Evolutionary conservation across 30 jellyfish, hydroid and myxozoan species (phyloP).

Genomic region (Calvadosia cruxmelitensis): DNA sequence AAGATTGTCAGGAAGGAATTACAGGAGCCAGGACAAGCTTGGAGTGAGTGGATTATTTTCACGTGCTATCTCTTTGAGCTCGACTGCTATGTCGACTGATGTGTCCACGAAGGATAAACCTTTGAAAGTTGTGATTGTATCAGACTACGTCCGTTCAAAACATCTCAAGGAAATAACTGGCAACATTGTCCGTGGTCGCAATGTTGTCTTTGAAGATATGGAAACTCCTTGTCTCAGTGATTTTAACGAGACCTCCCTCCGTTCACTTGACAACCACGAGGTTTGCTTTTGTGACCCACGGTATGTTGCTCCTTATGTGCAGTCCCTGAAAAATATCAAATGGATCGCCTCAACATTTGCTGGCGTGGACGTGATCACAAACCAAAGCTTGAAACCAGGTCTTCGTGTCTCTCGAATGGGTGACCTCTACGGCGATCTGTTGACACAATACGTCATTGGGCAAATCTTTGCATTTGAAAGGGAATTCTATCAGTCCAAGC

Average conservation of each 20-base stretch:
- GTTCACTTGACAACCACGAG: background rate
- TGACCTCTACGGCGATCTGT: slow-evolving; percentile 34
- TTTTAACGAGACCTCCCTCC: no score
- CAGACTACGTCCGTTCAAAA: no score
- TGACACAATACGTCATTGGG: slow-evolving; percentile 83
- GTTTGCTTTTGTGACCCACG: slow-evolving; percentile 18
- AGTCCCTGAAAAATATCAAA: slow-evolving; percentile 12
- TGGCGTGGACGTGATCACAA: slow-evolving; percentile 45
- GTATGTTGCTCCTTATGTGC: slow-evolving; percentile 14
- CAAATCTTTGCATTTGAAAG: slow-evolving; percentile 73
- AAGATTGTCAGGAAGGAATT: slow-evolving; percentile 12
- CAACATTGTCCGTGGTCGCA: slow-evolving; percentile 16
- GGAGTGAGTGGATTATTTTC: slow-evolving; percentile 5
- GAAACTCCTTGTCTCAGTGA: no score
- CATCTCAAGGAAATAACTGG: slow-evolving; percentile 8
- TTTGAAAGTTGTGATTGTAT: no score
- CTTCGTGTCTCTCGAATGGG: slow-evolving; percentile 28
- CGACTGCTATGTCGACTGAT: slow-evolving; percentile 7
- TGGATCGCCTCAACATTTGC: slow-evolving; percentile 53
- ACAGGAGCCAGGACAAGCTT: slow-evolving; percentile 9
- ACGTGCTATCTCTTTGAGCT: background rate
- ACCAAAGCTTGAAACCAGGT: slow-evolving; percentile 9
- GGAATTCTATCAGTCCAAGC: slow-evolving; percentile 3
- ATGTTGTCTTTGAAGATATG: slow-evolving; percentile 26
- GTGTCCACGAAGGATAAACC: no score